phyloP scores from a whole-genome alignment of 2,888 invertebrate species.

The Trissolcus japonicus region DNA sequence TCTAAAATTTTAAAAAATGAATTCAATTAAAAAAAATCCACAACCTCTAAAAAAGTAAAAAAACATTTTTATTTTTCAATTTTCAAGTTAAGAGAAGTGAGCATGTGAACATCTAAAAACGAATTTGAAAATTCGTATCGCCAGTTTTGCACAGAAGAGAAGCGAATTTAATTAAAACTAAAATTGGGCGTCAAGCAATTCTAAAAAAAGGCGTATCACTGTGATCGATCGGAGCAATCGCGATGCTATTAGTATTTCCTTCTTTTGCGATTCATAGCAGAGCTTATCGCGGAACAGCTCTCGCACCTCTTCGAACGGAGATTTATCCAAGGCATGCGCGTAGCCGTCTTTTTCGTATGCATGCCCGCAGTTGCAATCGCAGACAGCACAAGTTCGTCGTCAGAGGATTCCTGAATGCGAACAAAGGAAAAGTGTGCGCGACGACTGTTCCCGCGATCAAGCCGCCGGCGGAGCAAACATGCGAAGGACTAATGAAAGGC shows the following conservation, averaged over 20 bases:
- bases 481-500: constrained; percentile 33
- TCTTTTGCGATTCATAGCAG: constrained; percentile 34
- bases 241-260: constrained; percentile 34
- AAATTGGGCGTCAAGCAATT: constrained; percentile 16
- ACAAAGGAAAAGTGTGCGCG: constrained; percentile 34
- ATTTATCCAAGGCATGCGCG: constrained; percentile 53
- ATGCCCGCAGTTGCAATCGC: constrained; percentile 57
- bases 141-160: neutral
- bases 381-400: constrained; percentile 63
- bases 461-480: constrained; percentile 37
- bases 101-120: too few relatives aligned
- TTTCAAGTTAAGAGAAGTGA: too few relatives aligned
- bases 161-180: constrained; percentile 16
- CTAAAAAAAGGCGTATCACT: constrained; percentile 17
- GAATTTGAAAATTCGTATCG: neutral
- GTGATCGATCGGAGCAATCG: constrained; percentile 37
- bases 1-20: too few relatives aligned
- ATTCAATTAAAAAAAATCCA: too few relatives aligned
- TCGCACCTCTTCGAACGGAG: constrained; percentile 30
- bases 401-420: constrained; percentile 63
- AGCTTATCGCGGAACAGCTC: constrained; percentile 29
- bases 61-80: too few relatives aligned
- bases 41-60: too few relatives aligned
- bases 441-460: constrained; percentile 26
- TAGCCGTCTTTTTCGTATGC: constrained; percentile 45